Evolutionary conservation across 2,888 invertebrate species (phyloP).

Genomic region (Margaritifera margaritifera): DNA sequence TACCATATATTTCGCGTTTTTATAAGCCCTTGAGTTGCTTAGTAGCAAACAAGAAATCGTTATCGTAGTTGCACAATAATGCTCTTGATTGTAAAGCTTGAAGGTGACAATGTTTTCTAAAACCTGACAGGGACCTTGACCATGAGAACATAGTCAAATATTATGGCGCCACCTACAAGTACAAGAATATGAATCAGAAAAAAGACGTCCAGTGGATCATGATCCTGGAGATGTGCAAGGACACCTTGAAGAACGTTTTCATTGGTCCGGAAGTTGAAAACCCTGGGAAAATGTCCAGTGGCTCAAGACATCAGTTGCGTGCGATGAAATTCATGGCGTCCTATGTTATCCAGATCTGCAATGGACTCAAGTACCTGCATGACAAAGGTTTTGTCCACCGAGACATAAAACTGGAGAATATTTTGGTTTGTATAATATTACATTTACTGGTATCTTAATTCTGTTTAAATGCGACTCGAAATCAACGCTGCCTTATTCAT

Average conservation of each 20-base stretch:
- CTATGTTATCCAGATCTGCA: conserved; percentile 48
- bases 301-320: conserved; percentile 18
- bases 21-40: no score
- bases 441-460: no score
- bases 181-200: conserved; percentile 34
- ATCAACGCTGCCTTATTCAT: no score
- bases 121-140: conserved; percentile 51
- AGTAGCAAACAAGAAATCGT: no score
- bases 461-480: no score
- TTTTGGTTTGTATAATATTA: conserved; percentile 50
- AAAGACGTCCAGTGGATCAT: conserved; percentile 56
- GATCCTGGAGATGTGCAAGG: conserved; percentile 60
- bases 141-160: conserved; percentile 61
- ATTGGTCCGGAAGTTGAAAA: conserved; percentile 25
- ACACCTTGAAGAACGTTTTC: conserved; percentile 53
- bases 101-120: no score
- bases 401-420: conserved; percentile 66
- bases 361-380: conserved; percentile 59
- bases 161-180: conserved; percentile 51
- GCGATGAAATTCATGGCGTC: conserved; percentile 49
- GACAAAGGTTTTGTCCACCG: conserved; percentile 59
- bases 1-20: no score
- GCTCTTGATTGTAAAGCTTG: no score
- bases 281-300: conserved; percentile 31
- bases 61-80: no score